Conservation (phyloP, 2,113 vertebrate species). For the Spizaetus ornatus region DNA sequence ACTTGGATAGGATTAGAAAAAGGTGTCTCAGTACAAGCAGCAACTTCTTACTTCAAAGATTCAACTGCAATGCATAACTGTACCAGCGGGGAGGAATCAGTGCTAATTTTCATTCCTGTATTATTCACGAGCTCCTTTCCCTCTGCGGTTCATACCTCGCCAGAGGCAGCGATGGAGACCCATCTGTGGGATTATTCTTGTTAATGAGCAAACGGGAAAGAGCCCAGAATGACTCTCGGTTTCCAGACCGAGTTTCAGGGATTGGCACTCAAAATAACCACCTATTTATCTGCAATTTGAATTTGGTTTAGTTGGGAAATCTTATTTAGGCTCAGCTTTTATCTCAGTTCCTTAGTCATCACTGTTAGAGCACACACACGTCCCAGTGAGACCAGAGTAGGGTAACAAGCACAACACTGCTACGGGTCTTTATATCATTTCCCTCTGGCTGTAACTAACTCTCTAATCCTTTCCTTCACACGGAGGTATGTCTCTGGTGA, state of each 20-base stretch:
- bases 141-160: neutral
- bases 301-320: neutral
- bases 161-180: neutral
- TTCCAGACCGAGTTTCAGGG: neutral
- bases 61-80: accelerated
- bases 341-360: neutral
- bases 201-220: neutral
- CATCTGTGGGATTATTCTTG: neutral
- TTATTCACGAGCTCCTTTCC: neutral
- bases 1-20: neutral
- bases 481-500: neutral
- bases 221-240: neutral
- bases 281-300: neutral
- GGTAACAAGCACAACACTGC: neutral
- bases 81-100: accelerated
- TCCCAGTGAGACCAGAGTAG: accelerated
- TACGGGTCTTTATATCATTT: accelerated
- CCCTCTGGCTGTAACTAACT: no score
- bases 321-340: neutral
- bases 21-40: neutral
- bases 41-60: neutral
- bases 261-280: accelerated
- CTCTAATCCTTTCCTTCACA: neutral
- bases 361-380: neutral
- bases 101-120: neutral